Evolutionary conservation across 1,140 invertebrate genomes (phyloP).

Genomic region (Babylonia areolata): DNA sequence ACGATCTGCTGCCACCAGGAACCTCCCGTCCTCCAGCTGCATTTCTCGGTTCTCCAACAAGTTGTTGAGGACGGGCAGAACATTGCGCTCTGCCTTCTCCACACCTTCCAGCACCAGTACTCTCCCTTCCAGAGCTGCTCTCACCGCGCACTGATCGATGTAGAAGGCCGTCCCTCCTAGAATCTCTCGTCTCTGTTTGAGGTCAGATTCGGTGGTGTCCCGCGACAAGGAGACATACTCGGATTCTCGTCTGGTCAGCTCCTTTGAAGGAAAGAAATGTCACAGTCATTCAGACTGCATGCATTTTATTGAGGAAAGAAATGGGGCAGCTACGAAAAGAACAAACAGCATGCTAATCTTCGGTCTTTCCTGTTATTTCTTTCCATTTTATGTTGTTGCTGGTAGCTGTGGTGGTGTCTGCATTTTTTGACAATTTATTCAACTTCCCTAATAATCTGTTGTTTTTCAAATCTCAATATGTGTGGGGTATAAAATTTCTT

Average conservation of each 20-base stretch:
- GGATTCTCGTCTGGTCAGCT: constrained; percentile 91
- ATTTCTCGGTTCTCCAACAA: constrained; percentile 98
- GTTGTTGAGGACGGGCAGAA: constrained; percentile 98
- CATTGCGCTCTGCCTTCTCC: constrained; percentile 98
- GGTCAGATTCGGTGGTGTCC: constrained; percentile 97
- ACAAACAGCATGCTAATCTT: no score
- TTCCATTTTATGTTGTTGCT: no score
- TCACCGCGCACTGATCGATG: constrained; percentile 96
- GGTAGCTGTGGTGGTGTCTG: no score
- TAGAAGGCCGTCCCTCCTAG: constrained; percentile 90
- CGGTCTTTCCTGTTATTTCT: no score
- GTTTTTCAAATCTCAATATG: no score
- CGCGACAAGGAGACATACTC: constrained; percentile 95
- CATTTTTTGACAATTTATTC: no score
- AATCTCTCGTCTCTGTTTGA: constrained; percentile 97
- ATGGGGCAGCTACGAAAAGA: no score
- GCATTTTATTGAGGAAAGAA: no score
- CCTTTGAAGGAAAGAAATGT: constrained; percentile 72
- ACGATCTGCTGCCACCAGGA: constrained; percentile 89
- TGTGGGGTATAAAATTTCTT: no score
- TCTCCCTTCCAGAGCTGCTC: constrained; percentile 91
- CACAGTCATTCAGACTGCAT: no score
- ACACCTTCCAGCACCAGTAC: constrained; percentile 96
- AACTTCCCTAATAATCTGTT: no score
- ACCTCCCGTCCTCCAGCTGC: constrained; percentile 97